Evolutionary conservation across 2,888 invertebrate species (phyloP), one percentile per base, ranked within the genome.

Genomic region (Orthonevra nobilis): DNA sequence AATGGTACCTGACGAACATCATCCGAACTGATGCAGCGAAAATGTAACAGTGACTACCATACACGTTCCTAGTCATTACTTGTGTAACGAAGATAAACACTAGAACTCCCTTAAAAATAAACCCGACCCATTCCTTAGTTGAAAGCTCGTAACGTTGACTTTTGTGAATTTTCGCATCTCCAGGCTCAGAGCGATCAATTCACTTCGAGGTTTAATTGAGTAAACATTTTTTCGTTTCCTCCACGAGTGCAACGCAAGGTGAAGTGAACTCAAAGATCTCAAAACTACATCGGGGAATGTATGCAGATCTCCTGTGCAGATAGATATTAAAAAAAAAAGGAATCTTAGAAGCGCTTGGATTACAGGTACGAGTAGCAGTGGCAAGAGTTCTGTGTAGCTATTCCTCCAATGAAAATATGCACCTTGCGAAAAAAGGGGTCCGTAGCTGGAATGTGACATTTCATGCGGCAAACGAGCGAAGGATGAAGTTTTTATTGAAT

Each of bases 401-500:
- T 52, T 15, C 17, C 23, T 58, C 28, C 14, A 6, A 34, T 38
- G 34, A 61, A 52, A 56, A 28, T 63, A 61, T 69, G 52, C 66
- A 66, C 44, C 40, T 38, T 36, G 20, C 2, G 14, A 44, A 40
- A 46, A 12, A 52, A 28, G 30, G 7, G 19, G 44, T 40, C 44
- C 54, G 15, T 36, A 46, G 6, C 56, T 56, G 68, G 68, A 75
- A 75, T 75, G 68, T 68, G 61, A 48, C 54, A 52, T 68, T 74
- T 68, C 58, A 34, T 74, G 60, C 68, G 61, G 68, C 69, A 75
- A 75, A 75, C 68, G 68, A 56, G 61, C 48, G 34, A 75, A 69
- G 64, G 63, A 75, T 58, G 64, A 69, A 69, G 58, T 68, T 68
- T 75, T 46, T 60, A 69, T 75, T 75, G 63, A 69, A 75, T 75